phyloP scores from a whole-genome alignment of 2,888 invertebrate species.

The Stegophylla sp. region DNA sequence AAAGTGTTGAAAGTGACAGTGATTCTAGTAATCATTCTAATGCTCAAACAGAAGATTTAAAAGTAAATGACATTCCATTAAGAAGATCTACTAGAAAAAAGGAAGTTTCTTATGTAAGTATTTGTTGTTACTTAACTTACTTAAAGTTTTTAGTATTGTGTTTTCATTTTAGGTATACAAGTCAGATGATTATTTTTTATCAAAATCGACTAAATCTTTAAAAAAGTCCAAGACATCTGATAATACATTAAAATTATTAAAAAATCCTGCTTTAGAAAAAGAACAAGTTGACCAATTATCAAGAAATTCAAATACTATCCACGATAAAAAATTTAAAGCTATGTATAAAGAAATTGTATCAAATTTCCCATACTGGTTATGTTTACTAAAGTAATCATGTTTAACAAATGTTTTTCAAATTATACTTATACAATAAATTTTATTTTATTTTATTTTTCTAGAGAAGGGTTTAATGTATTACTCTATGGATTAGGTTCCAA shows the following conservation, averaged over 20 bases:
- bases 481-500: conserved; percentile 93
- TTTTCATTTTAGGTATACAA: conserved; percentile 59
- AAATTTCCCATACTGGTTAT: conserved; percentile 77
- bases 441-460: conserved; percentile 65
- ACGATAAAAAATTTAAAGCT: conserved; percentile 69
- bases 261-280: conserved; percentile 75
- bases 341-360: conserved; percentile 70
- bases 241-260: conserved; percentile 77
- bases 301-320: conserved; percentile 64
- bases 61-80: background rate
- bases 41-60: background rate
- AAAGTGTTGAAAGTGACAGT: conserved; percentile 63
- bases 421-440: background rate
- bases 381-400: conserved; percentile 65
- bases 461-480: conserved; percentile 85
- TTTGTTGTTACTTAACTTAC: conserved; percentile 42
- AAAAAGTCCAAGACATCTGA: conserved; percentile 73
- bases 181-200: conserved; percentile 65
- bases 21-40: conserved; percentile 23
- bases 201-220: conserved; percentile 62
- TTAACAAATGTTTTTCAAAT: conserved; percentile 32
- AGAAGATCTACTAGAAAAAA: conserved; percentile 46
- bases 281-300: conserved; percentile 72
- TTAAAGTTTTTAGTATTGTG: background rate
- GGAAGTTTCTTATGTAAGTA: conserved; percentile 47